These are phyloP conservation scores for Dolichallabes microphthalmus DNA, from an alignment of 2,113 vertebrate species.

Conservation along the genomic window DNA sequence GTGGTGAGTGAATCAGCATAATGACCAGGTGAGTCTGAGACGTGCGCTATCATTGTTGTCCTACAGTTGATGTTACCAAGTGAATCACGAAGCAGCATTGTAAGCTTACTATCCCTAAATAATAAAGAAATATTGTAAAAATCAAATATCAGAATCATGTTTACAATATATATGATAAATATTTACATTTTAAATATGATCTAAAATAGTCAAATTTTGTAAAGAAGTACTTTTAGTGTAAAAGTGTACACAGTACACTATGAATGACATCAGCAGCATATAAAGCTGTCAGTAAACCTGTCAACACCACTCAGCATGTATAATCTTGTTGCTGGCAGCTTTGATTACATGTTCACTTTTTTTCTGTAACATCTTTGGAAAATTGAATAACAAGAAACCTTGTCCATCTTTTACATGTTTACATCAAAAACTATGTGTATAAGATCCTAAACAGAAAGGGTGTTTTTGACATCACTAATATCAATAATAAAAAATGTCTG, in stretches of 20 bases:
- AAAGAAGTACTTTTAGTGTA: too few species aligned
- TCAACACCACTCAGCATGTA: conserved; percentile 38
- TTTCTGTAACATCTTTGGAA: conserved; percentile 24
- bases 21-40: conserved; percentile 85
- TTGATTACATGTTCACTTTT: conserved; percentile 10
- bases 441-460: background rate
- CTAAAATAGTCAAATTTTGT: background rate
- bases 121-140: background rate
- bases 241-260: too few species aligned
- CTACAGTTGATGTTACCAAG: conserved; percentile 91
- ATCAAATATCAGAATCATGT: background rate
- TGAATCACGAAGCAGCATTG: conserved; percentile 90
- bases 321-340: conserved; percentile 32
- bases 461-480: background rate
- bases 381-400: conserved; percentile 10
- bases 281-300: conserved; percentile 41
- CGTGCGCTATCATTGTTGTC: conserved; percentile 94
- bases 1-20: conserved; percentile 94
- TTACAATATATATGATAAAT: too few species aligned
- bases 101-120: conserved; percentile 92
- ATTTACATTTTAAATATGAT: too few species aligned
- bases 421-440: background rate
- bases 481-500: background rate
- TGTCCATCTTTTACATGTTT: background rate
- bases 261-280: conserved; percentile 16